These are phyloP conservation scores for Himalopsyche anomala DNA, from an alignment of 2,888 invertebrate species.

Conservation along the genomic window DNA sequence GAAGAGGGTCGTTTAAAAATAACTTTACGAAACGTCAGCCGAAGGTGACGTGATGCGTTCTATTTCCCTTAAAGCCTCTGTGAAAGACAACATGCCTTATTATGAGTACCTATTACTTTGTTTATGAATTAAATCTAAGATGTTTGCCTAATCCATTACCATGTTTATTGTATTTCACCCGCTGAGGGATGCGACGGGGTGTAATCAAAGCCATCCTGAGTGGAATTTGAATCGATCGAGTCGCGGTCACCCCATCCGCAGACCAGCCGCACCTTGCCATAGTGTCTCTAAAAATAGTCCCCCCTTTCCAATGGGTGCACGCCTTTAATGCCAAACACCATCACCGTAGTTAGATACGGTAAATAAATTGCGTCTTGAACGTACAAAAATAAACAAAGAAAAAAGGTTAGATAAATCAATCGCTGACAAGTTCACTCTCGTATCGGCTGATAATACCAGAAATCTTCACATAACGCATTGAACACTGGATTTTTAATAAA, in stretches of 20 bases:
- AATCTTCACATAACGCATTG: too few relatives aligned
- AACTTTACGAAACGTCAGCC: too few relatives aligned
- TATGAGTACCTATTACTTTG: too few relatives aligned
- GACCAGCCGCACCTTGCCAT: background rate
- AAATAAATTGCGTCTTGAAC: constrained; percentile 11
- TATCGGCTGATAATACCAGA: background rate
- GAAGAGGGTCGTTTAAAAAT: too few relatives aligned
- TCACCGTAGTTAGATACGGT: constrained; percentile 23
- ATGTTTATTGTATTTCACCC: too few relatives aligned
- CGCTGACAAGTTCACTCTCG: background rate
- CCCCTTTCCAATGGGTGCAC: background rate
- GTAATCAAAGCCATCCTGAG: constrained; percentile 13
- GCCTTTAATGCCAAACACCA: constrained; percentile 31
- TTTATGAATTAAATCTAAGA: too few relatives aligned
- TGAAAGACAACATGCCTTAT: too few relatives aligned
- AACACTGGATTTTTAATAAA: too few relatives aligned
- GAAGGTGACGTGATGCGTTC: too few relatives aligned
- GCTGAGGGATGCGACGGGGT: background rate
- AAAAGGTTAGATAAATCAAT: background rate
- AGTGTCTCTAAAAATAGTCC: constrained; percentile 26
- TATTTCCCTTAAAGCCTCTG: too few relatives aligned
- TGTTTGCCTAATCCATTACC: too few relatives aligned
- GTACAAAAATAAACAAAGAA: constrained; percentile 13
- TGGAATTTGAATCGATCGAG: constrained; percentile 22
- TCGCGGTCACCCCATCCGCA: constrained; percentile 20